phyloP scores from a whole-genome alignment of 2,113 vertebrate species.

The Leucoraja erinaceus region DNA sequence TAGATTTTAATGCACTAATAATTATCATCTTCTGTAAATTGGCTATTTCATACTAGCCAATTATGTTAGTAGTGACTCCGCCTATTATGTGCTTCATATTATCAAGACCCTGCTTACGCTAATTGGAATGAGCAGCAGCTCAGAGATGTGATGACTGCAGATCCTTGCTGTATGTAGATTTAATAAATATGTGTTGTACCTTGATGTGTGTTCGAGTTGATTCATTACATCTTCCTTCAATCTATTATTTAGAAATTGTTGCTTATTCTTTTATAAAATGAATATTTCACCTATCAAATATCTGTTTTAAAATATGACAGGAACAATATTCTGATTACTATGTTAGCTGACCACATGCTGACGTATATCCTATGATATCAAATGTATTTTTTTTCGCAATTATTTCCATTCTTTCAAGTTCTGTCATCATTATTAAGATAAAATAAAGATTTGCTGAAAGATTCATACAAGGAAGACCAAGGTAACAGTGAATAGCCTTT shows the following conservation, averaged over 20 bases:
- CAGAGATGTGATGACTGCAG: too few species aligned
- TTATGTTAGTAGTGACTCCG: too few species aligned
- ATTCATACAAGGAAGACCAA: not conserved
- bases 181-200: too few species aligned
- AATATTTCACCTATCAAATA: not conserved
- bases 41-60: too few species aligned
- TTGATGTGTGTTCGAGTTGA: too few species aligned
- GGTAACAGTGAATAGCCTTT: not conserved
- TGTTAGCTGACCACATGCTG: not conserved
- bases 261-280: not conserved
- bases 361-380: too few species aligned
- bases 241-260: not conserved
- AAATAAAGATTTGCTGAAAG: not conserved
- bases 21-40: too few species aligned
- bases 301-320: not conserved
- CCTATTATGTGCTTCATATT: too few species aligned
- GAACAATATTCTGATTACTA: not conserved
- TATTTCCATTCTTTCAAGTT: not conserved
- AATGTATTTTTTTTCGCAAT: not conserved
- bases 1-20: not conserved
- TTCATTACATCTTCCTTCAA: not conserved
- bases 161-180: too few species aligned
- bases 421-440: not conserved
- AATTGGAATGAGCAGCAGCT: too few species aligned
- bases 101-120: too few species aligned